Conservation (phyloP, 2,113 vertebrate species). For the Nesogale talazaci region DNA sequence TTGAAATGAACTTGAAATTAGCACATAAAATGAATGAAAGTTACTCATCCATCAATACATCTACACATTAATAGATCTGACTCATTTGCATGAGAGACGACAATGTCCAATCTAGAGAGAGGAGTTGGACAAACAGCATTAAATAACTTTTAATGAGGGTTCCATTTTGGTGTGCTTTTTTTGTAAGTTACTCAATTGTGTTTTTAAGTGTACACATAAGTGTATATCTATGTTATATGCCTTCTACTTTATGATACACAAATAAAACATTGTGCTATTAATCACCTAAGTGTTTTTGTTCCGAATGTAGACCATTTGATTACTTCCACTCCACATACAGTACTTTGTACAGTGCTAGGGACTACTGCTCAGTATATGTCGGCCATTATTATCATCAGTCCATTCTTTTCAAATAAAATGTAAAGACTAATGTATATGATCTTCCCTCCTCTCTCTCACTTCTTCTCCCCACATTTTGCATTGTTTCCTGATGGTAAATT, state of each 20-base stretch:
- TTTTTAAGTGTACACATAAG: background rate
- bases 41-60: background rate
- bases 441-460: background rate
- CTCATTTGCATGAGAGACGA: background rate
- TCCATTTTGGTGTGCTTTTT: background rate
- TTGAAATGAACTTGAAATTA: constrained; percentile 38
- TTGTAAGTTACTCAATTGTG: background rate
- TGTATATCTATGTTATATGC: background rate
- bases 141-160: background rate
- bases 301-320: background rate
- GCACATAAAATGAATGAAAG: background rate
- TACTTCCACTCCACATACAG: background rate
- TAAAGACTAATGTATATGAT: background rate
- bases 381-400: background rate
- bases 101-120: background rate
- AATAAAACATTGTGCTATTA: background rate
- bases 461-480: background rate
- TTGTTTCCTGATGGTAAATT: background rate
- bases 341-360: background rate
- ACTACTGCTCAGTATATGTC: background rate
- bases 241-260: background rate
- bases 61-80: background rate
- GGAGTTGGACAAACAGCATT: background rate
- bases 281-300: background rate
- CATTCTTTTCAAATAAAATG: background rate